Evolutionary conservation across 2,113 vertebrate species (phyloP).

Genomic region (Bufo gargarizans): DNA sequence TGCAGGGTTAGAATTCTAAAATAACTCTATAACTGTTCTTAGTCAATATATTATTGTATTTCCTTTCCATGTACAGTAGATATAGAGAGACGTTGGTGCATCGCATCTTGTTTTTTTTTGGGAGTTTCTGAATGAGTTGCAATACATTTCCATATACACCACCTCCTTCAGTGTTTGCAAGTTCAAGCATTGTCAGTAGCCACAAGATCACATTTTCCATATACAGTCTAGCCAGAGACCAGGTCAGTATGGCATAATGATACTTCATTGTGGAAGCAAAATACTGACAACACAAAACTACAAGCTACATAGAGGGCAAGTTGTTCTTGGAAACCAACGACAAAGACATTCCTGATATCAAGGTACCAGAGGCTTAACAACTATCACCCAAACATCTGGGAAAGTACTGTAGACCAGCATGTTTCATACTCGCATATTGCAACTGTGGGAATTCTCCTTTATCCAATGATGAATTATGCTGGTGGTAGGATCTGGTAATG

Average conservation of each 20-base stretch:
- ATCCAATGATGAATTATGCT: background rate
- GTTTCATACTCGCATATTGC: too few relatives aligned
- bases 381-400: background rate
- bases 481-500: background rate
- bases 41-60: background rate
- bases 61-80: background rate
- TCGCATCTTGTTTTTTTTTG: background rate
- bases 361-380: background rate
- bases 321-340: background rate
- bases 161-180: background rate
- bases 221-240: too few relatives aligned
- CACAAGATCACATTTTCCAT: background rate
- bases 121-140: too few relatives aligned
- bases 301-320: too few relatives aligned
- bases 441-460: background rate
- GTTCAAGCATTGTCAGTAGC: background rate
- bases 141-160: background rate
- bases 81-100: background rate
- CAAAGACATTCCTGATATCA: background rate
- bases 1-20: too few relatives aligned
- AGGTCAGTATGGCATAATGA: too few relatives aligned
- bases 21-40: background rate
- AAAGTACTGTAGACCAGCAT: background rate
- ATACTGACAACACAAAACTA: background rate
- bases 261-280: too few relatives aligned